Conservation (phyloP, 1,140 invertebrate genomes). For the Acromyrmex heyeri region DNA sequence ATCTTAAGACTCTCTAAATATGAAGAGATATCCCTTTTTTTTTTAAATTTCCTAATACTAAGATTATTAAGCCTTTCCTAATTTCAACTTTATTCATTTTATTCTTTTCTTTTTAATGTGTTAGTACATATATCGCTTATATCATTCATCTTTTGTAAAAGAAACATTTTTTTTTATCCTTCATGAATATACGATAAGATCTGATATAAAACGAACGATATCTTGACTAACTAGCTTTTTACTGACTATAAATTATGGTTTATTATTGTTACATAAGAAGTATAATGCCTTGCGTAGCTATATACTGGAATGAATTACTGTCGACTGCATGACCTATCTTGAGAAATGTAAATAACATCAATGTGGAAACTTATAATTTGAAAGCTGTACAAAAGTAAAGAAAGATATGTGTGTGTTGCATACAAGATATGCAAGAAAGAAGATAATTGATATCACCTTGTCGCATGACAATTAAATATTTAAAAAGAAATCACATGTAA, state of each 20-base stretch:
- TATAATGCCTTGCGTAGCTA: neutral
- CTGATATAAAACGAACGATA: neutral
- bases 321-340: neutral
- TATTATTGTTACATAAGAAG: slow-evolving; percentile 17
- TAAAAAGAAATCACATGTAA: neutral
- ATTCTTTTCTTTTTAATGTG: neutral
- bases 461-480: neutral
- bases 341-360: neutral
- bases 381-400: neutral
- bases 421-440: neutral
- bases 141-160: neutral
- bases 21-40: neutral
- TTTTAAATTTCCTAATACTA: neutral
- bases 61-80: neutral
- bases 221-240: neutral
- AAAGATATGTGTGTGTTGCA: neutral
- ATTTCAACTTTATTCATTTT: neutral
- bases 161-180: neutral
- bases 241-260: neutral
- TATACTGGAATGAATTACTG: neutral
- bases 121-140: neutral
- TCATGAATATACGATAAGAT: neutral
- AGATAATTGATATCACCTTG: neutral
- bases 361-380: neutral
- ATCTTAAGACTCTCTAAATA: neutral